Conservation (phyloP, 2,113 vertebrate genomes). For the Saguinus imperator region DNA sequence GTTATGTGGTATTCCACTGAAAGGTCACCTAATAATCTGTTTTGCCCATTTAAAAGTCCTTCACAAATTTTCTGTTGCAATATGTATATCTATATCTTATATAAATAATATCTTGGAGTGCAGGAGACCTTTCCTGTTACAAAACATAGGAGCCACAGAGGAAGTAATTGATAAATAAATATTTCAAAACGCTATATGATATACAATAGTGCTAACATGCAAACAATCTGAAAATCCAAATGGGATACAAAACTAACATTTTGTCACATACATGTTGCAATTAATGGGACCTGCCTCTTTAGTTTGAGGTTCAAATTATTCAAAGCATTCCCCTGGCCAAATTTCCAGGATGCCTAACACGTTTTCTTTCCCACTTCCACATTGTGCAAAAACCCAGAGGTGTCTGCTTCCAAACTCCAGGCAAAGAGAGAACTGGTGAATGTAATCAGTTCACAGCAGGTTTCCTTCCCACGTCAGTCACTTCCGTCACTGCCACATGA, state of each 20-base stretch:
- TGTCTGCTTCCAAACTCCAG: neutral
- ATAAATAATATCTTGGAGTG: neutral
- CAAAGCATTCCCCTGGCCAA: neutral
- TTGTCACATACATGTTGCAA: neutral
- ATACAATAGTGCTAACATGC: neutral
- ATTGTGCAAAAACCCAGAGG: neutral
- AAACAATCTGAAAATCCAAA: neutral
- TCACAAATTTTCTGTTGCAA: neutral
- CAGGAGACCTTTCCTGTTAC: neutral
- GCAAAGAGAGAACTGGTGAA: neutral
- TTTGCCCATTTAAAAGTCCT: neutral
- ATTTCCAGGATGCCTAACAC: neutral
- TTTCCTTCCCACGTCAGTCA: neutral
- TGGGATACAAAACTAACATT: neutral
- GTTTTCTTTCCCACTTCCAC: neutral
- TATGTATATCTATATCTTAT: neutral
- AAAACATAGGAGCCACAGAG: neutral
- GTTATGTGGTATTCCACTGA: neutral
- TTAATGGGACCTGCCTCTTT: neutral
- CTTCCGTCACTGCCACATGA: neutral
- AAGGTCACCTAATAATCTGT: neutral
- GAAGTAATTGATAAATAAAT: neutral
- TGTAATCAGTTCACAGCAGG: neutral
- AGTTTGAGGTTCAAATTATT: neutral
- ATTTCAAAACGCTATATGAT: neutral